Percentiles rank a stretch among this genome's conserved stretches.
phyloP scores from a whole-genome alignment of 2,113 vertebrate species.

The Chlorodrepanis virens region DNA sequence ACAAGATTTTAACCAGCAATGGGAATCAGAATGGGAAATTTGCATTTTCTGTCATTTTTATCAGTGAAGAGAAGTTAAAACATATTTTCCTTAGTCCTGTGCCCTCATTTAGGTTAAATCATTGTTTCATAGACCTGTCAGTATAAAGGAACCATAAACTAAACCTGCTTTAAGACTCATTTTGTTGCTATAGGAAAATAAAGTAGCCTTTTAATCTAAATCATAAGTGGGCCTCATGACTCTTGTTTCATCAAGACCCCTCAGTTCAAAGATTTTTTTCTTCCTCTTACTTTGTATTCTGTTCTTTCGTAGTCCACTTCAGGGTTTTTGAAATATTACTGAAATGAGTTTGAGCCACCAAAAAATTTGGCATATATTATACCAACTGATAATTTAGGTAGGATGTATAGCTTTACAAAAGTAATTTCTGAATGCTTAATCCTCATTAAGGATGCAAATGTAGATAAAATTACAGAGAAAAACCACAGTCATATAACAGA shows the following conservation, averaged over 20 bases:
- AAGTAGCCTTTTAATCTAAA: neutral
- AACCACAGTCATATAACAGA: accelerated
- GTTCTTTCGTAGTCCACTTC: neutral
- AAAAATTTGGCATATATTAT: neutral
- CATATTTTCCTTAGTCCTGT: neutral
- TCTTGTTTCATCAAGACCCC: neutral
- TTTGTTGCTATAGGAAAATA: neutral
- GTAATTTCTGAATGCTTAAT: neutral
- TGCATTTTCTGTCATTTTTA: neutral
- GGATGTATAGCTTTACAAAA: neutral
- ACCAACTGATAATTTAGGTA: neutral
- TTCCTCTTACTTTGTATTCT: neutral
- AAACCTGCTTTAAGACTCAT: neutral
- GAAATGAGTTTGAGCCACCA: neutral
- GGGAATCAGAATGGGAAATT: neutral
- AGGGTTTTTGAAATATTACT: neutral
- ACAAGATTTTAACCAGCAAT: neutral
- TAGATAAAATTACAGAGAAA: neutral
- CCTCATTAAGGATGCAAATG: neutral
- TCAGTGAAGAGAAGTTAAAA: neutral
- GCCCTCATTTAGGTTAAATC: neutral
- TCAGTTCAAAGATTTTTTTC: neutral
- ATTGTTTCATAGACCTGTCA: neutral
- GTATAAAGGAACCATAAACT: neutral
- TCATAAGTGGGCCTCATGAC: neutral